A percentile compares a stretch with the other conserved stretches of the same genome.
Evolutionary conservation across 2,888 invertebrate species (phyloP).

Genomic region (Platycheirus albimanus): DNA sequence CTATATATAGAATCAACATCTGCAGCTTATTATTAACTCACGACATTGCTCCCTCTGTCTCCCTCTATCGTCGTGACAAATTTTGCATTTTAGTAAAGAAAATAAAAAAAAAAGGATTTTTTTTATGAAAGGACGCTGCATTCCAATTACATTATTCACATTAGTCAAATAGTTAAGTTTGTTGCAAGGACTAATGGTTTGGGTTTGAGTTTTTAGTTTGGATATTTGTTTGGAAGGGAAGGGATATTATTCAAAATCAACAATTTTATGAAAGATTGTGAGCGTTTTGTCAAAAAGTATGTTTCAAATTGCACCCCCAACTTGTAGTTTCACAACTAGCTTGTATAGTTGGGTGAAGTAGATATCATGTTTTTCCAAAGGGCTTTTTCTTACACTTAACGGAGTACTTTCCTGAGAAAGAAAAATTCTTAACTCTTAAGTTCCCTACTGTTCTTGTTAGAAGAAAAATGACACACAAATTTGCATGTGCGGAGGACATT

Average conservation of each 20-base stretch:
- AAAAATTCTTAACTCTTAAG: background rate
- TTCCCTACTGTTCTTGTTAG: background rate
- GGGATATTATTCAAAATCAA: constrained; percentile 59
- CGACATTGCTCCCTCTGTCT: constrained; percentile 37
- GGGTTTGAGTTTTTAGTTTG: too few species aligned
- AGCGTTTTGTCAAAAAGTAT: constrained; percentile 66
- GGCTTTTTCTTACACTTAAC: too few species aligned
- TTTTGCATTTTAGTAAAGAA: constrained; percentile 51
- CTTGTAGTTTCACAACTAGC: too few species aligned
- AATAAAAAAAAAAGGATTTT: constrained; percentile 5
- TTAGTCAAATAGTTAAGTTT: constrained; percentile 51
- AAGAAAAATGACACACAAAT: constrained; percentile 1
- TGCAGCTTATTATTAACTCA: constrained; percentile 58
- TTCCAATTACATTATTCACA: constrained; percentile 64
- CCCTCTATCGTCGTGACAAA: constrained; percentile 62
- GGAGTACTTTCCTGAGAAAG: too few species aligned
- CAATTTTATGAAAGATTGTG: constrained; percentile 42
- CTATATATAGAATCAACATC: constrained; percentile 11
- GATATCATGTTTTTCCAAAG: constrained; percentile 8
- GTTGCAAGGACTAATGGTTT: background rate
- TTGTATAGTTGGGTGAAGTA: background rate
- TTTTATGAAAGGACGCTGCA: constrained; percentile 33
- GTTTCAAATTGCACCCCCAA: constrained; percentile 24
- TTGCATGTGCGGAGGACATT: constrained; percentile 7
- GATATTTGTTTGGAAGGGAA: too few species aligned